Evolutionary conservation across 2,888 invertebrate species (phyloP), one percentile per base, ranked within the genome.

Genomic region (Xestia ashworthii): DNA sequence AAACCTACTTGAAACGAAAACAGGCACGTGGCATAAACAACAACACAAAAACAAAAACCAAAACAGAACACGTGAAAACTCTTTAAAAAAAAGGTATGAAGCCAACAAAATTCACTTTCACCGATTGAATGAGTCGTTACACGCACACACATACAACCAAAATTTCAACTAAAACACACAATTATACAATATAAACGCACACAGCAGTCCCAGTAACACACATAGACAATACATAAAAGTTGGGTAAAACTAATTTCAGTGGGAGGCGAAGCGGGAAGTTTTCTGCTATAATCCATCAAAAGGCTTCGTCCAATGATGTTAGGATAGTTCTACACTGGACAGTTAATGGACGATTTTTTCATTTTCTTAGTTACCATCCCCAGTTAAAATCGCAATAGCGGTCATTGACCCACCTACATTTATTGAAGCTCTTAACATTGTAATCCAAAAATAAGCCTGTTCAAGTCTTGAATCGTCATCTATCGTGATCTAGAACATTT

Each of bases 201-300:
- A 60, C 25, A 32, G 19, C n/a, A 22, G 11, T 25, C 5, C n/a
- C 25, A 38, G 12, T 60, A 46, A 14, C 71, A 74, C 64, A 71
- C 58, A 66, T 55, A 71, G 25, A 78, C 53, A 62, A 71, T 77
- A 76, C 78, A 76, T 84, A 87, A 81, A 81, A 91, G 87, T 90
- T 89, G 78, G 74, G 84, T 82, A 84, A 90, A 92, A 92, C 90
- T 92, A 92, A 92, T 92, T 91, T 89, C 84, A 82, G 83, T 83
- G 89, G 78, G 81, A 80, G 87, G 81, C 81, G 88, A 84, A 77
- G 88, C 87, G 88, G 77, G 62, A 90, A 87, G 81, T 86, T 84
- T 87, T 84, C 87, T 84, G 78, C 72, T 74, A 78, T 90, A 88
- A 93, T 92, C 92, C 91, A 92, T 93, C 92, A 93, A 90, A 91